Evolutionary conservation across 2,113 vertebrate genomes (phyloP).

Genomic region (Pelobates fuscus): DNA sequence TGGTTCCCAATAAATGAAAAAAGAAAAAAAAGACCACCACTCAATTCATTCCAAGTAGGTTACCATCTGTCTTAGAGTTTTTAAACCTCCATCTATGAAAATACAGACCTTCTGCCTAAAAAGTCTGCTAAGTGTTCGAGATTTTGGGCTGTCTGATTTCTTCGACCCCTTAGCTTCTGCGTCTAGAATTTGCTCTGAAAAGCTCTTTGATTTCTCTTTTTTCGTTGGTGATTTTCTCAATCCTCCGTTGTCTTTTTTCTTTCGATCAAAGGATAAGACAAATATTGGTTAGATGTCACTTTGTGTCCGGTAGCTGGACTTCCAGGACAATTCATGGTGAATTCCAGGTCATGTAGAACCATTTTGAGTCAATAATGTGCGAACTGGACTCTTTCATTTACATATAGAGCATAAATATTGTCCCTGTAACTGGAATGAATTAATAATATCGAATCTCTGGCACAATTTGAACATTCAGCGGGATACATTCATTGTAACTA

Average conservation of each 20-base stretch:
- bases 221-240: constrained; percentile 49
- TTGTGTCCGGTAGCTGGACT: no score
- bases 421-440: no score
- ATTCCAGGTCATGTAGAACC: no score
- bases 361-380: no score
- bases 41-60: no score
- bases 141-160: constrained; percentile 70
- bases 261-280: not conserved
- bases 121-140: constrained; percentile 80
- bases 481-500: no score
- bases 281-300: not conserved
- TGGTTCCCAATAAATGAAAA: not conserved
- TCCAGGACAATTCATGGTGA: no score
- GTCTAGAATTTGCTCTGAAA: constrained; percentile 67
- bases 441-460: no score
- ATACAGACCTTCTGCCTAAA: constrained; percentile 89
- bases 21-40: no score
- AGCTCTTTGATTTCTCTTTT: constrained; percentile 37
- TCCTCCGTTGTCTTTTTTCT: constrained; percentile 46
- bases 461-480: no score
- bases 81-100: not conserved
- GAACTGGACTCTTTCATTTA: no score
- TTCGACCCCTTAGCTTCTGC: constrained; percentile 75
- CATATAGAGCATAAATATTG: no score
- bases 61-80: constrained; percentile 61